A percentile compares a stretch with the other conserved stretches of the same genome.
Evolutionary conservation across 2,888 invertebrate species (phyloP).

Genomic region (Mythimna lalbum): DNA sequence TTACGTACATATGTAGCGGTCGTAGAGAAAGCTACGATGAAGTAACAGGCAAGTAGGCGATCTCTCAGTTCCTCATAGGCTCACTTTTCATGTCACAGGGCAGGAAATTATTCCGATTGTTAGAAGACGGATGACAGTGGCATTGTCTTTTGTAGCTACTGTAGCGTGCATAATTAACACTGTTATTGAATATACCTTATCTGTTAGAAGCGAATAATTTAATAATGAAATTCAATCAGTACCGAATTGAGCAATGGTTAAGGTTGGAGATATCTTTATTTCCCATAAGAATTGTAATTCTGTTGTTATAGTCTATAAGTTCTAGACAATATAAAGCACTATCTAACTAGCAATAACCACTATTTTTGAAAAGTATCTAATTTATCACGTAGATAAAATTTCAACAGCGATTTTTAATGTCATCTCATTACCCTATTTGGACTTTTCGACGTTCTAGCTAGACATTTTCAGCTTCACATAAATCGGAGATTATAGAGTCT

Average conservation of each 20-base stretch:
- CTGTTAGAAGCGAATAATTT: constrained; percentile 36
- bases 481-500: too few relatives aligned
- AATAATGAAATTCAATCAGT: constrained; percentile 27
- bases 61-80: constrained; percentile 68
- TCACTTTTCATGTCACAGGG: constrained; percentile 62
- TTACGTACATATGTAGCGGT: constrained; percentile 69
- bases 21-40: constrained; percentile 78
- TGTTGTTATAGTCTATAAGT: too few relatives aligned
- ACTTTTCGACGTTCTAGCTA: too few relatives aligned
- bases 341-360: too few relatives aligned
- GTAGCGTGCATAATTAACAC: constrained; percentile 55
- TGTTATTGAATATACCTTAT: constrained; percentile 30
- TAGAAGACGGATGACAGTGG: constrained; percentile 38
- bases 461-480: too few relatives aligned
- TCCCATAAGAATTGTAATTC: too few relatives aligned
- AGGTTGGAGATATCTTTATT: too few relatives aligned
- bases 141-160: constrained; percentile 56
- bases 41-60: constrained; percentile 64
- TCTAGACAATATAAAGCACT: too few relatives aligned
- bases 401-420: too few relatives aligned
- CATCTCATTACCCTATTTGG: too few relatives aligned
- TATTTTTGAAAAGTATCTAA: too few relatives aligned
- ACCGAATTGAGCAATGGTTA: background rate
- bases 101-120: constrained; percentile 63
- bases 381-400: too few relatives aligned